Evolutionary conservation across 2,888 invertebrate species (phyloP).

Genomic region (Ophion slaviceki): DNA sequence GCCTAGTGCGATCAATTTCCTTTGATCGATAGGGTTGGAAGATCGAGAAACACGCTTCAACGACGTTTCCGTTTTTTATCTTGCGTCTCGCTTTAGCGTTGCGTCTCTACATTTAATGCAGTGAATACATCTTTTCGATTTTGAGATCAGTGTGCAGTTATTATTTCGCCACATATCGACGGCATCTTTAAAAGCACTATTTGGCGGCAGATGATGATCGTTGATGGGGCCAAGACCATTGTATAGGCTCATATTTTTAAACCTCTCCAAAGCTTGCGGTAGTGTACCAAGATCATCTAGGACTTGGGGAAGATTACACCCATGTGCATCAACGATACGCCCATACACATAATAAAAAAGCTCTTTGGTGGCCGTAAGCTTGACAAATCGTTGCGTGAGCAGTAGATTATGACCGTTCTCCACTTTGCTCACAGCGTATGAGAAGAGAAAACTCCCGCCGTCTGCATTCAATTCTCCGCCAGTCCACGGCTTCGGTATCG

Average conservation of each 20-base stretch:
- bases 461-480: slow-evolving; percentile 10
- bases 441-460: slow-evolving; percentile 19
- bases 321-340: slow-evolving; percentile 25
- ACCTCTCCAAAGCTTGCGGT: slow-evolving; percentile 16
- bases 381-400: slow-evolving; percentile 20
- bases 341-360: slow-evolving; percentile 37
- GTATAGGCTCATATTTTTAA: slow-evolving; percentile 33
- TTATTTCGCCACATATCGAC: slow-evolving; percentile 40
- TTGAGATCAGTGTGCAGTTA: slow-evolving; percentile 45
- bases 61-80: slow-evolving; percentile 1
- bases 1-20: slow-evolving; percentile 1
- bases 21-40: slow-evolving; percentile 23
- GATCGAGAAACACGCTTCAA: slow-evolving; percentile 1
- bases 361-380: not conserved
- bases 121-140: slow-evolving; percentile 37
- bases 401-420: slow-evolving; percentile 15
- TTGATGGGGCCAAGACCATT: slow-evolving; percentile 34
- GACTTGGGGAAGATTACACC: not conserved
- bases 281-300: not conserved
- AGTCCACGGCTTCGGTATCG: slow-evolving; percentile 40
- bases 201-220: slow-evolving; percentile 25
- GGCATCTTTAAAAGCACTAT: slow-evolving; percentile 41
- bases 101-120: slow-evolving; percentile 35
- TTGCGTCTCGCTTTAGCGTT: slow-evolving; percentile 6
- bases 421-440: slow-evolving; percentile 5